A percentile compares a stretch with the other conserved stretches of the same genome.
These are phyloP conservation scores for Indri indri DNA, from an alignment of 2,113 vertebrate species.

Conservation along the genomic window DNA sequence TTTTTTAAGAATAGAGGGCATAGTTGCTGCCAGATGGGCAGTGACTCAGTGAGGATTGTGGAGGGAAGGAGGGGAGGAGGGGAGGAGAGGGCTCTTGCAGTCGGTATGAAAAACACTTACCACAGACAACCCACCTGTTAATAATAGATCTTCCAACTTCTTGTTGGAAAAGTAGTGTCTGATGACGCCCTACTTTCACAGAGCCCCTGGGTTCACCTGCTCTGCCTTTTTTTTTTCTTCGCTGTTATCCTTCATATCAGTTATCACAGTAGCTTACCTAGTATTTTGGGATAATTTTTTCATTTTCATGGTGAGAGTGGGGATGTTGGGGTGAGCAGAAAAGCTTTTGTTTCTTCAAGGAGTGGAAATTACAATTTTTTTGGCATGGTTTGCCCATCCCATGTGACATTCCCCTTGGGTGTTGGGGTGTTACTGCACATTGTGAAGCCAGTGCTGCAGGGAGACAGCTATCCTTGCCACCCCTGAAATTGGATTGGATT, in stretches of 20 bases:
- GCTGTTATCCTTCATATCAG: not conserved
- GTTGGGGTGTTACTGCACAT: not conserved
- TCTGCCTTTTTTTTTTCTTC: not conserved
- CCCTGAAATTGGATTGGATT: conserved; percentile 36
- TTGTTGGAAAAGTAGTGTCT: not conserved
- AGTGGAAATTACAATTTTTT: not conserved
- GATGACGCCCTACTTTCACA: not conserved
- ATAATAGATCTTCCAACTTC: not conserved
- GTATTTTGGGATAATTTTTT: not conserved
- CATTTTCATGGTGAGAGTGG: not conserved
- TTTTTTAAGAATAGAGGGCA: not conserved
- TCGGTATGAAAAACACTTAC: not conserved
- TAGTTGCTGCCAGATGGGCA: not conserved
- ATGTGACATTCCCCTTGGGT: not conserved
- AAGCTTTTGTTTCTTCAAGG: not conserved
- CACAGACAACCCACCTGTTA: not conserved
- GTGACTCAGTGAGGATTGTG: not conserved
- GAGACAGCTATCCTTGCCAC: not conserved
- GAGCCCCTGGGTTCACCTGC: not conserved
- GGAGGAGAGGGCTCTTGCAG: too few relatives aligned
- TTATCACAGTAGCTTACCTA: not conserved
- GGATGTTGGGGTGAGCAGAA: not conserved
- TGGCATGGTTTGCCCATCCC: not conserved
- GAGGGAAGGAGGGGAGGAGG: not conserved
- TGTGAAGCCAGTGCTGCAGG: not conserved